These are phyloP conservation scores for Scaptomyza tumidula DNA, from an alignment of 2,888 invertebrate genomes.

Conservation along the genomic window DNA sequence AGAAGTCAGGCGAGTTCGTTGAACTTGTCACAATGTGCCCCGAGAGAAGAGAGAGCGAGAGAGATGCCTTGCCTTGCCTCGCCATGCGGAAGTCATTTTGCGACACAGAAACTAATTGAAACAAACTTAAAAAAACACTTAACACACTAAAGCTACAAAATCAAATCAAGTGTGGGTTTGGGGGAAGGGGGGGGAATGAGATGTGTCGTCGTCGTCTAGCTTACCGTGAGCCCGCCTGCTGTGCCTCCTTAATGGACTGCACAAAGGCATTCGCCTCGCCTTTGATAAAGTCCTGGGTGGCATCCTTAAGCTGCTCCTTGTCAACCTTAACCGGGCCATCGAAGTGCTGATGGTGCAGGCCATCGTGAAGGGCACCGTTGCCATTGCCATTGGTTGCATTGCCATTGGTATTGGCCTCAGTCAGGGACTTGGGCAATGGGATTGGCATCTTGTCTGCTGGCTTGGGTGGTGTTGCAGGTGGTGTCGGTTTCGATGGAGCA, in stretches of 20 bases:
- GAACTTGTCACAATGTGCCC: slow-evolving; percentile 43
- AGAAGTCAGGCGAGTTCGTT: slow-evolving; percentile 69
- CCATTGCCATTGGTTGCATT: slow-evolving; percentile 60
- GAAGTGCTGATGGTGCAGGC: slow-evolving; percentile 71
- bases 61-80: not conserved
- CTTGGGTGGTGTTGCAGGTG: slow-evolving; percentile 26
- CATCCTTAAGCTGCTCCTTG: slow-evolving; percentile 79
- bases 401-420: slow-evolving; percentile 41
- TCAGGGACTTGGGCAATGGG: slow-evolving; percentile 57
- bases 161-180: slow-evolving; percentile 14
- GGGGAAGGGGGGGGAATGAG: not conserved
- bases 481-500: slow-evolving; percentile 15
- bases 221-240: slow-evolving; percentile 69
- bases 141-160: slow-evolving; percentile 17
- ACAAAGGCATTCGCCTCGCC: slow-evolving; percentile 76
- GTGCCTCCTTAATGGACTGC: slow-evolving; percentile 73
- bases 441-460: slow-evolving; percentile 66
- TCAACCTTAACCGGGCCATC: slow-evolving; percentile 63
- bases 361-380: slow-evolving; percentile 41
- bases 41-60: slow-evolving; percentile 15
- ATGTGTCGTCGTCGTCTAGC: slow-evolving; percentile 11
- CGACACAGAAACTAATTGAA: slow-evolving; percentile 52
- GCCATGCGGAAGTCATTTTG: slow-evolving; percentile 45
- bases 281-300: slow-evolving; percentile 81
- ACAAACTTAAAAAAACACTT: slow-evolving; percentile 19